These are phyloP conservation scores for Scaptomyza pallida DNA, from an alignment of 1,140 invertebrate species.

Conservation along the genomic window DNA sequence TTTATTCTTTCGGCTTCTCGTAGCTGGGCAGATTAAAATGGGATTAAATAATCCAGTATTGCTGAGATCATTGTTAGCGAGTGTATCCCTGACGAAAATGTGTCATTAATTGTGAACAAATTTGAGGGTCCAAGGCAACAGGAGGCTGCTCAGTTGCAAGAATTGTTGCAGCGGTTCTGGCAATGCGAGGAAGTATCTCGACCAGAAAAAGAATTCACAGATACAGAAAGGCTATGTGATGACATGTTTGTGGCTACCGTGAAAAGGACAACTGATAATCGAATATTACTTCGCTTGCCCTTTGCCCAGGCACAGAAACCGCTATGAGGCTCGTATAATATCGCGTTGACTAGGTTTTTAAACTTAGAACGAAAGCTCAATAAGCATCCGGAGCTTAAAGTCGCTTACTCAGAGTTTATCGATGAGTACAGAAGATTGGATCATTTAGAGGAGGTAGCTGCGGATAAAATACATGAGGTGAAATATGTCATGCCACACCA, in stretches of 20 bases:
- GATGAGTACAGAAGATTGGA: no score
- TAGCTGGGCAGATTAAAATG: constrained; percentile 14
- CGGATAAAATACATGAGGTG: no score
- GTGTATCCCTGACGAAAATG: not conserved
- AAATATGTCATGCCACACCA: no score
- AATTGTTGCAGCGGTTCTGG: not conserved
- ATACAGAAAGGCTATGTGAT: not conserved
- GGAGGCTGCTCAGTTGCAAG: not conserved
- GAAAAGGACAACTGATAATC: not conserved
- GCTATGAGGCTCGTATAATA: no score
- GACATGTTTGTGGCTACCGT: not conserved
- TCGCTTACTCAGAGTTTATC: no score
- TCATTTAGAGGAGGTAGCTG: no score
- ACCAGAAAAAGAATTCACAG: not conserved
- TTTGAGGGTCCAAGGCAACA: not conserved
- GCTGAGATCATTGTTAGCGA: constrained; percentile 6
- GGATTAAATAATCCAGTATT: constrained; percentile 6
- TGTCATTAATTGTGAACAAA: not conserved
- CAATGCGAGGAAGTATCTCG: no score
- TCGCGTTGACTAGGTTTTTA: no score
- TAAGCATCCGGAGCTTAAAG: no score
- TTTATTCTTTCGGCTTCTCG: constrained; percentile 6
- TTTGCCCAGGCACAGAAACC: no score
- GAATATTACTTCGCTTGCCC: no score
- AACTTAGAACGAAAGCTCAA: no score